Evolutionary conservation across 2,113 vertebrate species (phyloP), one percentile per base, ranked within the genome.

Genomic region (Leiothrix lutea): DNA sequence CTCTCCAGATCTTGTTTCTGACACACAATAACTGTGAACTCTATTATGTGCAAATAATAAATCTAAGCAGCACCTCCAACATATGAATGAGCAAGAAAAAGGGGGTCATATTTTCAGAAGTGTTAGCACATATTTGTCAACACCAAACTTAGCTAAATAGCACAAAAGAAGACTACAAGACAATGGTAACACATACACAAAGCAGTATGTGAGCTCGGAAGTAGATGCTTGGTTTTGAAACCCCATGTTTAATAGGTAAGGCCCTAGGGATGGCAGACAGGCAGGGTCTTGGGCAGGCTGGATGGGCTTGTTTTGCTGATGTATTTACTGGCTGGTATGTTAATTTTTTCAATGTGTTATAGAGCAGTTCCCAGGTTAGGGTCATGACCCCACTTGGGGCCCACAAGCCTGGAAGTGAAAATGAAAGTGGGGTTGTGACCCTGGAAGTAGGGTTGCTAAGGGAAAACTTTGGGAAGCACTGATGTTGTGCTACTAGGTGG

Each of bases 381-480:
- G 94, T 93, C 95, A 85, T 58, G 92, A 95, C 92, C 94, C 88
- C 94, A 97, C 91, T 94, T 96, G 92, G 94, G 94, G 95, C 95
- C 95, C 14, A 3, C 90, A 95, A 97, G 92, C 79, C 92, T 94
- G 96, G 88, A 97, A 97, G 85, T 97, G 85, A 97, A 97, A 96
- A 96, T 90, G 94, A 97, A 97, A 96, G 95, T 95, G 90, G 85
- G 96, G 95, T 97, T 96, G 88, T 94, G 96, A 97, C 95, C 94
- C 90, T 94, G 96, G 92, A 96, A 95, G 92, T 93, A 92, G 74
- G 88, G 67, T 50, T 95, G 81, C 90, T 82, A 65, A 65, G 66
- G 48, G 71, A 90, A 93, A 96, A 88, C 50, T 88, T 90, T 2
- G 20, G 53, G 78, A 96, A 95, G 66, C 71, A 75, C 58, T 77